Conservation (phyloP, 2,797 vertebrate genomes). For the Todus mexicanus region DNA sequence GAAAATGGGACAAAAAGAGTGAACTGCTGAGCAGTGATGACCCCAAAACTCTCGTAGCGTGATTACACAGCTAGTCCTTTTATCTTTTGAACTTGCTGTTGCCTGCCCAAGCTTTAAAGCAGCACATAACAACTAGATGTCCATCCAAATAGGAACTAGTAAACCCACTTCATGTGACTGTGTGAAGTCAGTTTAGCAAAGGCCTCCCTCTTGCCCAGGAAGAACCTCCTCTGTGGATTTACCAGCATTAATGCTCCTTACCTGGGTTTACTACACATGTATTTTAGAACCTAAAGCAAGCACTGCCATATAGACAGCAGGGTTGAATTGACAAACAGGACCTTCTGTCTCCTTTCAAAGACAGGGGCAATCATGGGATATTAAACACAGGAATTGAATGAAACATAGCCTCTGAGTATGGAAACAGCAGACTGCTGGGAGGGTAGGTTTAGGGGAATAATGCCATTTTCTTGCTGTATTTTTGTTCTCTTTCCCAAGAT, state of each 20-base stretch:
- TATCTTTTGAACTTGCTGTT: not conserved
- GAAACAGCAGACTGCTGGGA: not conserved
- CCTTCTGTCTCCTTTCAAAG: not conserved
- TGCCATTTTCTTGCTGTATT: not conserved
- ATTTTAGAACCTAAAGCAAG: not conserved
- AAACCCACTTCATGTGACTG: not conserved
- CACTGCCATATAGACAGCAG: not conserved
- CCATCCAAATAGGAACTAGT: not conserved
- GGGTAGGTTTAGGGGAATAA: not conserved
- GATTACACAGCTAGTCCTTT: not conserved
- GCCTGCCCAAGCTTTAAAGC: not conserved
- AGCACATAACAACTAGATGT: no score
- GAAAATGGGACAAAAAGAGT: not conserved
- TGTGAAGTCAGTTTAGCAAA: not conserved
- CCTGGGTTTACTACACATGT: not conserved
- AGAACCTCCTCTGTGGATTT: not conserved
- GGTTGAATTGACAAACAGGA: not conserved
- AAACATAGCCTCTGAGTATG: not conserved
- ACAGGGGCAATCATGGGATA: not conserved
- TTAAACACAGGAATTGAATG: not conserved
- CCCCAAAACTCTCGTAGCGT: not conserved
- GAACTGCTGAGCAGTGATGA: not conserved
- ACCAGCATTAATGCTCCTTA: not conserved
- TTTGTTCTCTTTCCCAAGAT: not conserved
- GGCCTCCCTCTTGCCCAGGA: not conserved